Conservation (phyloP, 2,797 vertebrate species). For the Acridotheres tristis region DNA sequence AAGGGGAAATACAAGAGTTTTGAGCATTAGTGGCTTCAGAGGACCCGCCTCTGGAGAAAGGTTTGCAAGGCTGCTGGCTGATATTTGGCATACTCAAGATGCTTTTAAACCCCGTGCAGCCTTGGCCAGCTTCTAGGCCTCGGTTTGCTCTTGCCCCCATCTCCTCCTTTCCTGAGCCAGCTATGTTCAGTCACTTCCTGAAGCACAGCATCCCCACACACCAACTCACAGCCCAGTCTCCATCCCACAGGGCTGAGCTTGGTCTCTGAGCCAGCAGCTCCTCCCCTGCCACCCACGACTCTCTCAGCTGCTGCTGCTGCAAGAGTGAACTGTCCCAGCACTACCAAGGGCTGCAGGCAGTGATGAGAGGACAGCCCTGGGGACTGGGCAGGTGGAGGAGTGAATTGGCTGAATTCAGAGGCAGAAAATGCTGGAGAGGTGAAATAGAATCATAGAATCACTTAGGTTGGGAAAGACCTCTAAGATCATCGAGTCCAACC, state of each 20-base stretch:
- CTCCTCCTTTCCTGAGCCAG: neutral
- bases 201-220: neutral
- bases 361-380: neutral
- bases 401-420: neutral
- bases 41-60: neutral
- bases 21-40: neutral
- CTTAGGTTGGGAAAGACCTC: neutral
- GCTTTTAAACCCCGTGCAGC: fast-evolving
- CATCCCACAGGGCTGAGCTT: neutral
- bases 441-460: neutral
- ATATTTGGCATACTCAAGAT: neutral
- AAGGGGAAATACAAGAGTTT: neutral
- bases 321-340: neutral
- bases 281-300: neutral
- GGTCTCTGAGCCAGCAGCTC: neutral
- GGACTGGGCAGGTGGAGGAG: too few relatives aligned
- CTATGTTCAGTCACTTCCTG: neutral
- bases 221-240: neutral
- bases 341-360: neutral
- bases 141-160: neutral
- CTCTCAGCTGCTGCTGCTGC: neutral
- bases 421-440: neutral
- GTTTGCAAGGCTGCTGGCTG: neutral
- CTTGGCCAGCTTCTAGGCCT: neutral
- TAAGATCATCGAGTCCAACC: neutral